A percentile compares a stretch with the other conserved stretches of the same genome.
phyloP scores from a whole-genome alignment of 2,797 vertebrate genomes.

The Erpetoichthys calabaricus region DNA sequence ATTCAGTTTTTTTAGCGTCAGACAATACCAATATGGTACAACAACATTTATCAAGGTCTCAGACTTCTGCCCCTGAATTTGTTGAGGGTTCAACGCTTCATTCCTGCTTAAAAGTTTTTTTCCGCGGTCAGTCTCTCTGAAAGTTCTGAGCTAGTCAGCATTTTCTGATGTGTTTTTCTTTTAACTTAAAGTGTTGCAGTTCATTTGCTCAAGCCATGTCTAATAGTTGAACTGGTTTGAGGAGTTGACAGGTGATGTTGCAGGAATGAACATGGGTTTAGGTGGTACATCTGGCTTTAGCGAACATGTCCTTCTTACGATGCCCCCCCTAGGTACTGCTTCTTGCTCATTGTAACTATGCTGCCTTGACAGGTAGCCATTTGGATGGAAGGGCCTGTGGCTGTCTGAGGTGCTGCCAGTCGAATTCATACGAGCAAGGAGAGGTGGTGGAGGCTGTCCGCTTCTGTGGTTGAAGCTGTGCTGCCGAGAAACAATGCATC shows the following conservation, averaged over 20 bases:
- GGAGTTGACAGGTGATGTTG: slow-evolving; percentile 55
- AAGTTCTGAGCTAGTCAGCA: slow-evolving; percentile 14
- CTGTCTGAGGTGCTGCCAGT: slow-evolving; percentile 53
- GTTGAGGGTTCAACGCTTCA: slow-evolving; percentile 18
- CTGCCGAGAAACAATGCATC: slow-evolving; percentile 51
- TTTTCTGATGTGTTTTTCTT: slow-evolving; percentile 23
- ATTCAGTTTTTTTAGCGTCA: slow-evolving; percentile 50
- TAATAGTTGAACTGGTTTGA: slow-evolving; percentile 70
- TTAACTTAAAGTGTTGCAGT: slow-evolving; percentile 2
- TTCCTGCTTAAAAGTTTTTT: slow-evolving; percentile 13
- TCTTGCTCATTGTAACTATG: slow-evolving; percentile 49
- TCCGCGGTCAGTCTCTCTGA: slow-evolving; percentile 19
- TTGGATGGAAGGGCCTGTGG: slow-evolving; percentile 57
- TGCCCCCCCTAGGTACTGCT: slow-evolving; percentile 49
- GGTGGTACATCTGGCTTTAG: slow-evolving; percentile 61
- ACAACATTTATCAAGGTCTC: slow-evolving; percentile 51
- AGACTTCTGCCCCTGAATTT: slow-evolving; percentile 28
- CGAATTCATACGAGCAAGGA: slow-evolving; percentile 67
- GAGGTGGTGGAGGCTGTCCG: slow-evolving; percentile 46
- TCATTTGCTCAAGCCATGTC: slow-evolving; percentile 18
- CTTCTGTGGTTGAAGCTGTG: slow-evolving; percentile 59
- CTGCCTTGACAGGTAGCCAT: slow-evolving; percentile 55
- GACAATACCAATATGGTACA: slow-evolving; percentile 78
- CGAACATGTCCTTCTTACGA: slow-evolving; percentile 58
- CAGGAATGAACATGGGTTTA: slow-evolving; percentile 55